phyloP scores from a whole-genome alignment of 2,113 vertebrate genomes.

The Antechinus stuartii region DNA sequence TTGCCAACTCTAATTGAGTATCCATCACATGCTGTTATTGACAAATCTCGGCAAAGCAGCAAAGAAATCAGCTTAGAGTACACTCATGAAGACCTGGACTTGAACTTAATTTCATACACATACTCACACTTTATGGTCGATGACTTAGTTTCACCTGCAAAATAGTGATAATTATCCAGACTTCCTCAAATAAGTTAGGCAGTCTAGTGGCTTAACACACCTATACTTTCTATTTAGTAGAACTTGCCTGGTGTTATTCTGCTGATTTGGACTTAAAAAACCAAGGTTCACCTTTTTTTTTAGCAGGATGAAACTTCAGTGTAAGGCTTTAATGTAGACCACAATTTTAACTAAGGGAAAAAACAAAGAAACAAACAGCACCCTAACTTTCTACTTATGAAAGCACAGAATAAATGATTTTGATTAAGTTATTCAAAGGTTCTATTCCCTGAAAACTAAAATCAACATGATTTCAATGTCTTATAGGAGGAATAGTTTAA shows the following conservation, averaged over 20 bases:
- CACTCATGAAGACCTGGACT: not conserved
- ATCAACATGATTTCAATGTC: not conserved
- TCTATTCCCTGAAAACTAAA: not conserved
- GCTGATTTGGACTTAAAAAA: not conserved
- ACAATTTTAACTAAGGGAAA: not conserved
- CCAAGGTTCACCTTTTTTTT: not conserved
- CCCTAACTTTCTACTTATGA: not conserved
- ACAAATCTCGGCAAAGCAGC: not conserved
- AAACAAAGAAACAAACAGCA: too few species aligned
- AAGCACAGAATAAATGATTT: not conserved
- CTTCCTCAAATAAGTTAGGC: not conserved
- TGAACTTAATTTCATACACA: not conserved
- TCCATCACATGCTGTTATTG: not conserved
- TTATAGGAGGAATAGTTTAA: not conserved
- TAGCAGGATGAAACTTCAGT: not conserved
- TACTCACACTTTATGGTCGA: not conserved
- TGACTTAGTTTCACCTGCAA: not conserved
- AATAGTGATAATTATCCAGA: too few species aligned
- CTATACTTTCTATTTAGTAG: not conserved
- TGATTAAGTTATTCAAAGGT: not conserved
- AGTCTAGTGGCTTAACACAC: not conserved
- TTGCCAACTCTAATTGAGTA: not conserved
- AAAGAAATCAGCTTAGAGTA: too few species aligned
- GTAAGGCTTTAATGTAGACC: not conserved
- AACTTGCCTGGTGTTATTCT: not conserved